Evolutionary conservation across 2,888 invertebrate species (phyloP).

Genomic region (Lymantria dispar): DNA sequence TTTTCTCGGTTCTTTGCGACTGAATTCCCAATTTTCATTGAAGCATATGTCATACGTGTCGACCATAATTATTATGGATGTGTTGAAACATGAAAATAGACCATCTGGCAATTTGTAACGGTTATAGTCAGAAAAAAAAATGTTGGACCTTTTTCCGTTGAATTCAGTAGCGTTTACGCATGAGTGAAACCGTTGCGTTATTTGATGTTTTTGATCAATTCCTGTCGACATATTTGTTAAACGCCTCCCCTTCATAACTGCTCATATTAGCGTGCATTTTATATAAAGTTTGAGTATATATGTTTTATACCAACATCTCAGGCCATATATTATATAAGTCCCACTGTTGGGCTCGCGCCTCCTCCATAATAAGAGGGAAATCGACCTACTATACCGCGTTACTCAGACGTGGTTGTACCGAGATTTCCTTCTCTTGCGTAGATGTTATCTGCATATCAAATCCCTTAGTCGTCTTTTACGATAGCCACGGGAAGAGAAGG

Average conservation of each 20-base stretch:
- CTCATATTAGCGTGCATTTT: background rate
- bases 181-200: conserved; percentile 43
- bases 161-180: conserved; percentile 76
- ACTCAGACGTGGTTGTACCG: too few species aligned
- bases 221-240: conserved; percentile 27
- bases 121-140: conserved; percentile 70
- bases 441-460: too few species aligned
- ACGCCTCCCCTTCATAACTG: background rate
- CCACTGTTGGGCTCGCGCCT: too few species aligned
- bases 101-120: conserved; percentile 76
- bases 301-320: too few species aligned
- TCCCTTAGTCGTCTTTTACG: too few species aligned
- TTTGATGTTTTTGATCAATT: conserved; percentile 42
- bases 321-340: too few species aligned
- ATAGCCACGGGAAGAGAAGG: too few species aligned
- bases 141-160: conserved; percentile 54
- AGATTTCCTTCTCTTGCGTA: too few species aligned
- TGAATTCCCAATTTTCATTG: conserved; percentile 53
- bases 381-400: too few species aligned
- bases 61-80: conserved; percentile 60
- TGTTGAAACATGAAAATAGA: conserved; percentile 67
- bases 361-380: too few species aligned
- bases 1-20: conserved; percentile 32
- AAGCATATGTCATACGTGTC: conserved; percentile 61
- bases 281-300: too few species aligned